Conservation (phyloP, 1,140 invertebrate species). For the Belonocnema kinseyi region DNA sequence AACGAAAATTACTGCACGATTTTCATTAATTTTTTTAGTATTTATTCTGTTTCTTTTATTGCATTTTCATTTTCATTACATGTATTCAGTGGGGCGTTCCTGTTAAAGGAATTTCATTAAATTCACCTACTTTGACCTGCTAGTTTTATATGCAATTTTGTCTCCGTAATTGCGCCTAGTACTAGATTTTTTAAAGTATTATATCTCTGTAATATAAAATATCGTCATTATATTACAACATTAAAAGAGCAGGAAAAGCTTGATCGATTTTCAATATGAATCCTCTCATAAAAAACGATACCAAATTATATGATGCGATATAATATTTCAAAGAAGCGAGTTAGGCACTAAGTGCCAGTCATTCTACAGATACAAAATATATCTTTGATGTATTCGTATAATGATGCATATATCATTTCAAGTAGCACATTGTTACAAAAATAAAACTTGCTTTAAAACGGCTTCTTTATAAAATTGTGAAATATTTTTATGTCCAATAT, state of each 20-base stretch:
- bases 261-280: too few species aligned
- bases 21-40: neutral
- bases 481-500: neutral
- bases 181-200: neutral
- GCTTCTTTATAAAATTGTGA: neutral
- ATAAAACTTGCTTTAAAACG: neutral
- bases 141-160: neutral
- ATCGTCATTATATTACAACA: too few species aligned
- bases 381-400: too few species aligned
- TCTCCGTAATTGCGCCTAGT: neutral
- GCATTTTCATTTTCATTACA: neutral
- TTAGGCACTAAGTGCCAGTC: too few species aligned
- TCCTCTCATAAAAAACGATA: too few species aligned
- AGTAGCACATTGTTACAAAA: neutral
- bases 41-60: neutral
- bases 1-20: too few species aligned
- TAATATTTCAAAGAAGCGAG: too few species aligned
- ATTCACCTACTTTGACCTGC: neutral
- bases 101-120: conserved; percentile 13
- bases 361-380: too few species aligned
- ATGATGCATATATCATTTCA: too few species aligned
- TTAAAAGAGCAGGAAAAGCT: too few species aligned
- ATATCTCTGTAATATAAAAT: neutral
- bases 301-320: too few species aligned
- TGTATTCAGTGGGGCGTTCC: neutral